Conservation (phyloP, 2,888 invertebrate species). For the Drosophila setosimentum region DNA sequence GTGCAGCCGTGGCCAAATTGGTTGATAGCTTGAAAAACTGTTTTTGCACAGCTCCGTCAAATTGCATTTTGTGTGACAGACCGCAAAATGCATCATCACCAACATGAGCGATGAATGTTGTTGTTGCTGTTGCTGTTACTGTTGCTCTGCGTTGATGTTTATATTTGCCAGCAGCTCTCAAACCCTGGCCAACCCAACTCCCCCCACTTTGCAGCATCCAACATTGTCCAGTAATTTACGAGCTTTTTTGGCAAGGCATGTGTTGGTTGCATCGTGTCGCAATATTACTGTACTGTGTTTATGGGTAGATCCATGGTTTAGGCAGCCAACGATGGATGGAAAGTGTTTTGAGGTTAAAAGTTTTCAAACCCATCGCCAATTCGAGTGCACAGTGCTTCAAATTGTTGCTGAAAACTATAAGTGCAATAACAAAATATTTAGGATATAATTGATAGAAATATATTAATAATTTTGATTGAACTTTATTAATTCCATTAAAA, state of each 20-base stretch:
- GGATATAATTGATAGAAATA: neutral
- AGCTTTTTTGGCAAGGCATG: slow-evolving; percentile 69
- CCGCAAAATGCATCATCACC: slow-evolving; percentile 85
- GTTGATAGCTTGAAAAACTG: slow-evolving; percentile 83
- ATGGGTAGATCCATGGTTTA: slow-evolving; percentile 39
- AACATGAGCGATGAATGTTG: slow-evolving; percentile 83
- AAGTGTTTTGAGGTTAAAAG: slow-evolving; percentile 75
- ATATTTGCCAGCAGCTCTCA: slow-evolving; percentile 65
- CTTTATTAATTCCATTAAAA: too few species aligned
- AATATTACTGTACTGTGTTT: slow-evolving; percentile 45
- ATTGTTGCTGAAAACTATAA: slow-evolving; percentile 1
- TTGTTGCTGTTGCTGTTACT: slow-evolving; percentile 43
- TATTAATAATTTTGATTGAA: neutral
- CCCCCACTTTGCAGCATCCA: slow-evolving; percentile 21
- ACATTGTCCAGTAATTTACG: slow-evolving; percentile 79
- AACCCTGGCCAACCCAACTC: neutral
- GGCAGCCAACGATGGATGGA: slow-evolving; percentile 48
- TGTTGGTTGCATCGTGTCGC: slow-evolving; percentile 74
- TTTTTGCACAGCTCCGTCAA: slow-evolving; percentile 83
- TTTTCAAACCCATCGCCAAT: slow-evolving; percentile 48
- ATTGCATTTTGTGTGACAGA: slow-evolving; percentile 85
- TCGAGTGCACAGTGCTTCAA: slow-evolving; percentile 21
- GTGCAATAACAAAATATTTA: neutral
- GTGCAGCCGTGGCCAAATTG: slow-evolving; percentile 82
- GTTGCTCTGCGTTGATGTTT: slow-evolving; percentile 67